Evolutionary conservation across 2,888 invertebrate species (phyloP), one percentile per base, ranked within the genome.

Genomic region (Bruchidius siliquastri): DNA sequence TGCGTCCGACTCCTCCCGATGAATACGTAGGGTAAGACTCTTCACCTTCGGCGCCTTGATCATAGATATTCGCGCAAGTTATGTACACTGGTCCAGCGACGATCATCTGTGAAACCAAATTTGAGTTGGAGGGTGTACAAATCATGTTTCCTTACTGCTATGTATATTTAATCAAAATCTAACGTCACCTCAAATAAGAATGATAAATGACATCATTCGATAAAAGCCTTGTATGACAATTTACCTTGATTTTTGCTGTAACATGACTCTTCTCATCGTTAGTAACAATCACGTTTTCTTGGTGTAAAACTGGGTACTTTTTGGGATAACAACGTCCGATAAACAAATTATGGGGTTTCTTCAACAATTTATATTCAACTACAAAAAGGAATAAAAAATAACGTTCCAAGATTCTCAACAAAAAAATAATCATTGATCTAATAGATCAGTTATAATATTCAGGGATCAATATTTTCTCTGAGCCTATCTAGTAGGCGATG

Each of bases 261-360:
- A 87, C 84, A 74, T 86, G 85, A 76, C 85, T 86, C 77, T 84
- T 85, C 0, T 85, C 85, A 79, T 87, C 86, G 75, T 86, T 86
- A 74, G 85, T 83, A 22, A 87, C 77, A 73, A 87, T 82, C 71
- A 87, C 83, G 75, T 85, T 85, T 80, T 87, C 86, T 20, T 84
- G 83, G 75, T 87, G 87, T 20, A 87, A 76, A 32, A 85, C 77
- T 22, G 76, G 76, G 72, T 84, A 80, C 68, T 82, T 81, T 67
- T 82, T 81, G 22, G 80, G 78, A 68, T 77, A 78, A 75, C 86
- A 86, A 76, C 85, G 80, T n/a, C 86, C 86, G 68, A 86, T 83
- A 72, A 85, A 84, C 30, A 86, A 78, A 78, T 86, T 82, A 74
- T 85, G 84, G 1, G 84, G 84, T 76, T 84, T 81, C 70, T 81